These are phyloP conservation scores for Anableps anableps DNA, from an alignment of 2,797 vertebrate species.

Conservation along the genomic window DNA sequence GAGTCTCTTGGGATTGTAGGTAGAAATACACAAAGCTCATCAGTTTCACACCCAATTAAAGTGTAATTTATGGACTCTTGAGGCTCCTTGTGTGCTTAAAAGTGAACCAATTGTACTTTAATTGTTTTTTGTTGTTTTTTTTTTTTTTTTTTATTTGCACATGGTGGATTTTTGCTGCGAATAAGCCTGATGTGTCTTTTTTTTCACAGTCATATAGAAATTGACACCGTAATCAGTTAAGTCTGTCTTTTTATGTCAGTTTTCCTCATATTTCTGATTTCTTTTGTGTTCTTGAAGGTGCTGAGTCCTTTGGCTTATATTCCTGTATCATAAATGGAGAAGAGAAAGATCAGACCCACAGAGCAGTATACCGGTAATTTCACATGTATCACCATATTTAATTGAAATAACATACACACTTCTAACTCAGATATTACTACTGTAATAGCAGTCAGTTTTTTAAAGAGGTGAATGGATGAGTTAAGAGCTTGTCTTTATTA, in stretches of 20 bases:
- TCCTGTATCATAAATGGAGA: conserved; percentile 94
- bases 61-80: conserved; percentile 22
- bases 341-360: conserved; percentile 93
- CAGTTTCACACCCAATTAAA: conserved; percentile 39
- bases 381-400: too few relatives aligned
- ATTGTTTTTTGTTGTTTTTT: too few relatives aligned
- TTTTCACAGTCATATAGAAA: not conserved
- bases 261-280: not conserved
- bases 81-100: conserved; percentile 9
- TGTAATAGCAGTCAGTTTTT: not conserved
- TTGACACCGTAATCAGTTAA: not conserved
- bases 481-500: not conserved
- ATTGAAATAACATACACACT: not conserved
- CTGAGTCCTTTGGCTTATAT: conserved; percentile 94
- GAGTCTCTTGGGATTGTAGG: conserved; percentile 33
- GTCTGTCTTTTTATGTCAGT: not conserved
- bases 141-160: not conserved
- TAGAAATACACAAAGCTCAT: conserved; percentile 40
- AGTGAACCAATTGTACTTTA: not conserved
- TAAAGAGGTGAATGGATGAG: not conserved
- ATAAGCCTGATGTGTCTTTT: conserved; percentile 5
- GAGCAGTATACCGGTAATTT: conserved; percentile 89
- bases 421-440: not conserved
- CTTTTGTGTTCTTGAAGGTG: conserved; percentile 76
- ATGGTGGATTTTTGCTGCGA: conserved; percentile 3